phyloP scores from a whole-genome alignment of 2,888 invertebrate genomes.

The Didymodactylos carnosus region DNA sequence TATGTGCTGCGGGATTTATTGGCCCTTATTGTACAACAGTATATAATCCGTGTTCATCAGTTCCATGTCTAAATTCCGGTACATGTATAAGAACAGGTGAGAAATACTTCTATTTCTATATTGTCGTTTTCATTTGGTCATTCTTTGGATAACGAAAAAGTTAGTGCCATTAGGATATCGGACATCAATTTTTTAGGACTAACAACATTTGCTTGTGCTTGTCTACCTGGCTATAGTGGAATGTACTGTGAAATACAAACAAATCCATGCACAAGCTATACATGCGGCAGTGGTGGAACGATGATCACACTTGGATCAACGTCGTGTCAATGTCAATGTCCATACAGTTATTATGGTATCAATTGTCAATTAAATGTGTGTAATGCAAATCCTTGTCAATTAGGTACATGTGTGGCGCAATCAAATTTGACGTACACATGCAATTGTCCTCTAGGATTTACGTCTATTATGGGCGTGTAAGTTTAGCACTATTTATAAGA shows the following conservation, averaged over 20 bases:
- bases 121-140: no score
- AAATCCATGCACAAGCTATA: slow-evolving; percentile 5
- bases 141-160: no score
- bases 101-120: neutral
- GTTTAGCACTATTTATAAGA: neutral
- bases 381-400: slow-evolving; percentile 51
- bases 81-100: neutral
- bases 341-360: slow-evolving; percentile 6
- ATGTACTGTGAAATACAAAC: slow-evolving; percentile 12
- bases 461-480: neutral
- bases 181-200: no score
- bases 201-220: neutral
- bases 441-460: slow-evolving; percentile 8
- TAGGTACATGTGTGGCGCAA: slow-evolving; percentile 32
- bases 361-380: slow-evolving; percentile 9
- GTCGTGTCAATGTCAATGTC: slow-evolving; percentile 1
- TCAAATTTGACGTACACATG: neutral
- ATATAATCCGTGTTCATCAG: neutral
- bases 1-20: neutral
- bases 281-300: slow-evolving; percentile 4
- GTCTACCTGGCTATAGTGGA: slow-evolving; percentile 12
- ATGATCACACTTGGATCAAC: neutral
- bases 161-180: no score
- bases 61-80: slow-evolving; percentile 9
- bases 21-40: slow-evolving; percentile 2